Conservation (phyloP, 1,140 invertebrate species). For the Bombyx mori region ASM3026992v2 NC_085130.1:2997501-2998000, state of each 20-base stretch:
- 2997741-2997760: too few relatives aligned
- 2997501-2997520: too few relatives aligned
- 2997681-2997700: slow-evolving; percentile 44
- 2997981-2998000: slow-evolving; percentile 36
- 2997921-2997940: slow-evolving; percentile 37
- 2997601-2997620: too few relatives aligned
- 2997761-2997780: too few relatives aligned
- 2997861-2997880: slow-evolving; percentile 44
- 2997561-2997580: too few relatives aligned
- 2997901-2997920: slow-evolving; percentile 66
- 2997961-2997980: slow-evolving; percentile 44
- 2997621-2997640: too few relatives aligned
- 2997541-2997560: too few relatives aligned
- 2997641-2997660: slow-evolving; percentile 48
- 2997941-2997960: slow-evolving; percentile 36
- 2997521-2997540: too few relatives aligned
- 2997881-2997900: slow-evolving; percentile 70
- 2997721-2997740: too few relatives aligned
- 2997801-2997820: too few relatives aligned
- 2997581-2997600: too few relatives aligned
- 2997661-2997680: slow-evolving; percentile 64
- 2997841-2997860: slow-evolving; percentile 38
- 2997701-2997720: background rate
- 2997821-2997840: background rate
- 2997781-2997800: too few relatives aligned